These are phyloP conservation scores for rabbit (Oryctolagus cuniculus) DNA, from an alignment of 2,113 vertebrate genomes.

Conservation along the genomic window mOryCun1.1 NC_091434.1:145897001-145897500, in stretches of 20 bases:
- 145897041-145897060: not conserved
- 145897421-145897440: slow-evolving; percentile 12
- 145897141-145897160: not conserved
- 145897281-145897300: not conserved
- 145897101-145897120: not conserved
- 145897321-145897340: not conserved
- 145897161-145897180: not conserved
- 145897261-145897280: not conserved
- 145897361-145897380: not conserved
- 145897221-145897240: not conserved
- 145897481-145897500: slow-evolving; percentile 12
- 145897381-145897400: not conserved
- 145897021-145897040: not conserved
- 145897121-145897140: not conserved
- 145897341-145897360: not conserved
- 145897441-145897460: not conserved
- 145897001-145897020: not conserved
- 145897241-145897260: not conserved
- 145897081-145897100: not conserved
- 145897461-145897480: not conserved
- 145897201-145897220: not conserved
- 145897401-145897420: slow-evolving; percentile 36
- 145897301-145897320: not conserved
- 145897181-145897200: not conserved
- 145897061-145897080: slow-evolving; percentile 6